Evolutionary conservation across 2,113 vertebrate genomes (phyloP).

Genomic region (Polypterus bichir): DNA sequence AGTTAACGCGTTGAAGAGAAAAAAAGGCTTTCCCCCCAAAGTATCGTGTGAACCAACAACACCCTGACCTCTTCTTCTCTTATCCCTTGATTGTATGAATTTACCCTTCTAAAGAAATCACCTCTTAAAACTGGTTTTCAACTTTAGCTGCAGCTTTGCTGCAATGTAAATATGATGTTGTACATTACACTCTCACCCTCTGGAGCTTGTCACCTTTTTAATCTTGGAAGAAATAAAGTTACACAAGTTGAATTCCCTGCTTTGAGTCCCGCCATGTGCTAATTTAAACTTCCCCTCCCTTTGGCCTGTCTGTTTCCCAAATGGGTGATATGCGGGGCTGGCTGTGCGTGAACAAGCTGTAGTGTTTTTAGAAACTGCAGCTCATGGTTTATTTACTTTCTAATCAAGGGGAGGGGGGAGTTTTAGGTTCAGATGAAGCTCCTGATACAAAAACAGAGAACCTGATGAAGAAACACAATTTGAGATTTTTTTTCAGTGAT

Average conservation of each 20-base stretch:
- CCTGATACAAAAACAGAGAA: constrained; percentile 67
- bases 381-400: constrained; percentile 78
- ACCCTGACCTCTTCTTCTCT: constrained; percentile 94
- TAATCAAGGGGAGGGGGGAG: constrained; percentile 73
- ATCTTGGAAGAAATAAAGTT: constrained; percentile 45
- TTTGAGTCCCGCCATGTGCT: constrained; percentile 41
- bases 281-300: constrained; percentile 24
- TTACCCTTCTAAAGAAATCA: constrained; percentile 87
- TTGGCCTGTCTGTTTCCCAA: constrained; percentile 36
- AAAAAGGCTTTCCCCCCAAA: constrained; percentile 97
- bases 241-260: constrained; percentile 37
- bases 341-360: constrained; percentile 76
- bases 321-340: constrained; percentile 63
- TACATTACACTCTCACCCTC: constrained; percentile 93
- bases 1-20: constrained; percentile 81
- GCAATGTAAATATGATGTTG: constrained; percentile 98
- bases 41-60: constrained; percentile 97
- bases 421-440: constrained; percentile 84
- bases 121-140: constrained; percentile 98
- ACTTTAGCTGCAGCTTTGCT: constrained; percentile 91
- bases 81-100: constrained; percentile 99
- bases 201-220: constrained; percentile 55
- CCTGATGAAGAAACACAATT: constrained; percentile 95
- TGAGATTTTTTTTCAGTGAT: constrained; percentile 87
- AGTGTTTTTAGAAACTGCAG: constrained; percentile 57